Conservation (phyloP, 2,113 vertebrate species). For the Cochlearius cochlearius region DNA sequence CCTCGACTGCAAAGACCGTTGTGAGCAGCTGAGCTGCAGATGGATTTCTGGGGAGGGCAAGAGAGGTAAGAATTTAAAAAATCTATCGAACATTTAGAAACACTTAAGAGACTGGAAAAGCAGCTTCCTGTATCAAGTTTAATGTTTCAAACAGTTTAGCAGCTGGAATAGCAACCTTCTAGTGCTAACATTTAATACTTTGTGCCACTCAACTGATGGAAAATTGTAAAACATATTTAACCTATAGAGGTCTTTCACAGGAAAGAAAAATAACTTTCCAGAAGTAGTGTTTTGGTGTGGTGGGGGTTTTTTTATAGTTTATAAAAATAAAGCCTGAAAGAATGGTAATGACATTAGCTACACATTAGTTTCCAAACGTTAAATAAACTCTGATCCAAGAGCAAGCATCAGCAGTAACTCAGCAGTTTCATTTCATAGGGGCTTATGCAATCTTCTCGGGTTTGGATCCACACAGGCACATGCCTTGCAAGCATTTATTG, state of each 20-base stretch:
- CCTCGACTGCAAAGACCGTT: neutral
- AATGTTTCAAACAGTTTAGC: constrained; percentile 30
- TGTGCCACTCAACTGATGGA: constrained; percentile 53
- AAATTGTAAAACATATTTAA: constrained; percentile 65
- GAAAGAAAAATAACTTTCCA: constrained; percentile 54
- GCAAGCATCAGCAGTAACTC: constrained; percentile 31
- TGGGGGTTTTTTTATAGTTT: neutral
- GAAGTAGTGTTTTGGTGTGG: neutral
- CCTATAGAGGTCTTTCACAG: constrained; percentile 25
- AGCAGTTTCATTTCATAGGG: constrained; percentile 14
- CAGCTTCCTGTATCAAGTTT: constrained; percentile 13
- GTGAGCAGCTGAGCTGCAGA: constrained; percentile 46
- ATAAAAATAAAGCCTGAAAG: constrained; percentile 25
- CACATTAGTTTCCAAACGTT: neutral
- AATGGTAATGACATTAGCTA: constrained; percentile 31
- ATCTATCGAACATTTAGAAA: neutral
- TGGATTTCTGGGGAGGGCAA: constrained; percentile 9
- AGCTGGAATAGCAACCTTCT: constrained; percentile 65
- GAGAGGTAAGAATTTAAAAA: neutral
- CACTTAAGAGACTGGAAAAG: constrained; percentile 10
- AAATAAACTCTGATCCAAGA: neutral
- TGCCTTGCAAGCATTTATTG: neutral
- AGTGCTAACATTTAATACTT: constrained; percentile 40
- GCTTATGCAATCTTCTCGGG: neutral
- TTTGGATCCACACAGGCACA: neutral